Conservation (phyloP, 2,113 vertebrate species). For the Ceratotherium simum region DNA sequence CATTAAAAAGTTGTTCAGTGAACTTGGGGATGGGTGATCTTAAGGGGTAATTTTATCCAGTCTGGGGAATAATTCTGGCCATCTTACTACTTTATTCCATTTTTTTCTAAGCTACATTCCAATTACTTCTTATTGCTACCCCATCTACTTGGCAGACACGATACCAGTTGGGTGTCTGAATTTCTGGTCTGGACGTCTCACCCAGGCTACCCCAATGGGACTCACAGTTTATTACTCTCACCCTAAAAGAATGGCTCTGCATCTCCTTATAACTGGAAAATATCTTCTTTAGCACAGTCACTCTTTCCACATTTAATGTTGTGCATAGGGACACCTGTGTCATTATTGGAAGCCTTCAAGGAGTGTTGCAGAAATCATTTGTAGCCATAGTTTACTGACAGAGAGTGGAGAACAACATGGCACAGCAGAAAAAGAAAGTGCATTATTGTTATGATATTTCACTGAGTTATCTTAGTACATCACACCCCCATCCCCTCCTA, state of each 20-base stretch:
- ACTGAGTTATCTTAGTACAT: background rate
- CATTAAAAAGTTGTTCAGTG: background rate
- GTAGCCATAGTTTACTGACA: slow-evolving; percentile 37
- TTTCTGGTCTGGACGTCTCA: background rate
- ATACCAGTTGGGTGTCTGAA: background rate
- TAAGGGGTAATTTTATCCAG: background rate
- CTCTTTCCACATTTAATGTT: background rate
- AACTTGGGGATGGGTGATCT: background rate
- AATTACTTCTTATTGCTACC: background rate
- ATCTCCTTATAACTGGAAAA: background rate
- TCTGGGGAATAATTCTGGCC: background rate
- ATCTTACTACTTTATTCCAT: background rate
- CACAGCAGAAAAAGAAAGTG: background rate
- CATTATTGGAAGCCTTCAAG: background rate
- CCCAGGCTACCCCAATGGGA: background rate
- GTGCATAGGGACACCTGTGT: background rate
- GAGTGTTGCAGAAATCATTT: background rate
- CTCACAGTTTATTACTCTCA: background rate
- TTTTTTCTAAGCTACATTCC: background rate
- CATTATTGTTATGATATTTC: background rate
- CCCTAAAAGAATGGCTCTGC: background rate
- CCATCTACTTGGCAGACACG: background rate
- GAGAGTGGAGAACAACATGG: background rate
- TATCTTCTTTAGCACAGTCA: background rate
- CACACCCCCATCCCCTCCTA: background rate